These are phyloP conservation scores for Amblyteles armatorius DNA, from an alignment of 2,888 invertebrate species.

Conservation along the genomic window DNA sequence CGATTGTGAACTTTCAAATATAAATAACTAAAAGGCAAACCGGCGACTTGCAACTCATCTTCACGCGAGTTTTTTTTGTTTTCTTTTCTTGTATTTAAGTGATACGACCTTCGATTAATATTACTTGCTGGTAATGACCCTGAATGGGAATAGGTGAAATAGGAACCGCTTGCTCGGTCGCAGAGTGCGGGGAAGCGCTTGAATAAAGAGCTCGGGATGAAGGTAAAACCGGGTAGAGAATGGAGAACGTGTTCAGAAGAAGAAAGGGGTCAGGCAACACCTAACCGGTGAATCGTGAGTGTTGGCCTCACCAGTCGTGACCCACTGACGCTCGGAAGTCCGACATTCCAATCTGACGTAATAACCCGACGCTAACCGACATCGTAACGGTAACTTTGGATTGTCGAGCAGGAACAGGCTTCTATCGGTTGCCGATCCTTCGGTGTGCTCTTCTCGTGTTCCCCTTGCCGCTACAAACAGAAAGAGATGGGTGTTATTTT, in stretches of 20 bases:
- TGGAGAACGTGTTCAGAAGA: conserved; percentile 41
- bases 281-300: conserved; percentile 57
- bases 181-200: neutral
- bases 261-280: conserved; percentile 59
- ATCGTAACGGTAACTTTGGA: conserved; percentile 64
- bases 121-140: neutral
- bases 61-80: neutral
- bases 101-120: neutral
- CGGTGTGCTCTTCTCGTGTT: neutral
- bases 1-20: neutral
- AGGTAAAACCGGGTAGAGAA: conserved; percentile 34
- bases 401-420: conserved; percentile 46
- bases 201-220: conserved; percentile 21
- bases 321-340: conserved; percentile 67
- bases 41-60: neutral
- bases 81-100: neutral
- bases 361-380: conserved; percentile 61
- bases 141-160: neutral
- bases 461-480: neutral
- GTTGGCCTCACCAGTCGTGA: conserved; percentile 57
- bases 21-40: neutral
- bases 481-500: conserved; percentile 3
- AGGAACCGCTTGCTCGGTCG: neutral
- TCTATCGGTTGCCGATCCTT: conserved; percentile 28
- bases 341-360: conserved; percentile 69